Evolutionary conservation across 2,113 vertebrate genomes (phyloP).

Genomic region (Helogale parvula): DNA sequence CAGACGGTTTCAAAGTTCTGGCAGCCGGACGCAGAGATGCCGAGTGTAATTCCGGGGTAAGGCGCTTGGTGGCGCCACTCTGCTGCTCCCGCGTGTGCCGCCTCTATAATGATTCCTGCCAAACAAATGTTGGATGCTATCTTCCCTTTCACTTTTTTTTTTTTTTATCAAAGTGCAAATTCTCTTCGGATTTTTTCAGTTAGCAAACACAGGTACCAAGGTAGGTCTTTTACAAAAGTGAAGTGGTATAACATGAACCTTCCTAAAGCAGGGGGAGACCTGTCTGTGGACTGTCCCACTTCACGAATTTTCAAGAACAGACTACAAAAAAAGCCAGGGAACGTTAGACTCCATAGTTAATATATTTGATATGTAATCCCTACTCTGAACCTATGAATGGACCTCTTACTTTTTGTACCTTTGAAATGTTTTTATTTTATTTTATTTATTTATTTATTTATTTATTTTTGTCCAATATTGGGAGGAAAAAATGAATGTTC

Average conservation of each 20-base stretch:
- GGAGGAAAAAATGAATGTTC: neutral
- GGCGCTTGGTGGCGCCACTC: neutral
- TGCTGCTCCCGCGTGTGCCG: fast-evolving
- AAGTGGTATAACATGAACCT: neutral
- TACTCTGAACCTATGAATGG: neutral
- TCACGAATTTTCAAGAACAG: neutral
- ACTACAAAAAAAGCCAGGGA: neutral
- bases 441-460: neutral
- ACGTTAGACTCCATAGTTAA: neutral
- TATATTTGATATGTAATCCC: neutral
- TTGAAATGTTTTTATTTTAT: neutral
- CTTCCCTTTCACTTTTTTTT: neutral
- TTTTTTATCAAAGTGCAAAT: neutral
- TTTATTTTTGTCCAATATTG: neutral
- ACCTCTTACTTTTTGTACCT: neutral
- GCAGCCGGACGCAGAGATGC: neutral
- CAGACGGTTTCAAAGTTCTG: neutral
- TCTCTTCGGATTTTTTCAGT: neutral
- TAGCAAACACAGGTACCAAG: neutral
- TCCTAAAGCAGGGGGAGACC: neutral
- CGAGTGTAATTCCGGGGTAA: neutral
- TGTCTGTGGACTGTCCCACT: too few relatives aligned
- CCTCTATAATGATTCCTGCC: fast-evolving
- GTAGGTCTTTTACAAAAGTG: neutral
- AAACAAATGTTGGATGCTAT: neutral